These are phyloP conservation scores for Drosophila ezoana DNA, from an alignment of 2,888 invertebrate genomes.

Conservation along the genomic window DNA sequence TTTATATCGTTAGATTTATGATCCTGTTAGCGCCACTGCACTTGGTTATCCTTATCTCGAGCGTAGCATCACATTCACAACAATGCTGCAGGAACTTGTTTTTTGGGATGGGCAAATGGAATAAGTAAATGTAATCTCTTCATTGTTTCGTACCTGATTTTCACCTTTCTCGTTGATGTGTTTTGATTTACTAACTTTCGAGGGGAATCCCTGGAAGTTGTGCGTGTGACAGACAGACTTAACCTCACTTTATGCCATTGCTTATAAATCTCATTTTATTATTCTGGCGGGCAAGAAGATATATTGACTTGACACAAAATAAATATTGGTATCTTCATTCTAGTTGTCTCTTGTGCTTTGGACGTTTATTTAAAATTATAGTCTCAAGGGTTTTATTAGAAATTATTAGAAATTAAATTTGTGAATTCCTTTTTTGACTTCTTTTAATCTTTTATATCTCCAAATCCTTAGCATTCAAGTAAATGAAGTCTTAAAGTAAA, in stretches of 20 bases:
- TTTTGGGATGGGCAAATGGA: constrained; percentile 62
- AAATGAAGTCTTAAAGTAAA: no score
- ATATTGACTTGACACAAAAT: no score
- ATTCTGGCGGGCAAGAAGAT: no score
- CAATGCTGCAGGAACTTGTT: constrained; percentile 55
- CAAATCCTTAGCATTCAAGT: no score
- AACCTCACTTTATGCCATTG: neutral
- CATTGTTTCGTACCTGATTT: constrained; percentile 58
- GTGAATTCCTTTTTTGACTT: no score
- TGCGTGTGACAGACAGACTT: neutral
- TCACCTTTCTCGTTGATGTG: constrained; percentile 46
- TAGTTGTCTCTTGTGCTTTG: neutral
- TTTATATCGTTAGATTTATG: constrained; percentile 79
- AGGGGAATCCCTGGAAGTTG: constrained; percentile 29
- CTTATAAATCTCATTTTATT: neutral
- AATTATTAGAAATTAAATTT: no score
- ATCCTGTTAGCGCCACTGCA: constrained; percentile 82
- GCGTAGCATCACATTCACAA: constrained; percentile 49
- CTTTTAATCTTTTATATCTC: no score
- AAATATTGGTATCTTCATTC: neutral
- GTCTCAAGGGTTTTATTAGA: no score
- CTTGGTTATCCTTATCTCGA: constrained; percentile 64
- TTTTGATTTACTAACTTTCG: constrained; percentile 47
- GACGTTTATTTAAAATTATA: neutral
- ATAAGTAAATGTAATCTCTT: constrained; percentile 65